Evolutionary conservation across 2,888 invertebrate genomes (phyloP), one percentile per base, ranked within the genome.

Genomic region (Perdita meconis): DNA sequence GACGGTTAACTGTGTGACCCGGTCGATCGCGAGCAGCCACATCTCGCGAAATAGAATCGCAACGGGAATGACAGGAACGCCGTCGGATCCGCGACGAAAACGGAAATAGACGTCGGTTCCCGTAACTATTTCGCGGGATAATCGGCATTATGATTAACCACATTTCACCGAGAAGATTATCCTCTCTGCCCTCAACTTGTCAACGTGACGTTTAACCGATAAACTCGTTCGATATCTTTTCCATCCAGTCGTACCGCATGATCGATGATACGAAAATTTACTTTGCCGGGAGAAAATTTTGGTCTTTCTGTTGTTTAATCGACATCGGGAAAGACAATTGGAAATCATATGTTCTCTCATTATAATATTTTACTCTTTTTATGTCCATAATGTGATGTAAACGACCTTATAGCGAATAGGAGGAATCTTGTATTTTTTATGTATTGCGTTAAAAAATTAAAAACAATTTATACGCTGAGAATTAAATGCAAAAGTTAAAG

Each of bases 1-100:
- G 74, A 70, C 81, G 83, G 64, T 88, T 89, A 89, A 86, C 85
- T 87, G 87, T 84, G 87, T 88, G 87, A 90, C 88, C 89, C 76
- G 86, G 85, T 89, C 87, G 85, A 89, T 87, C 85, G 47, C 47
- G 77, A 80, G 81, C 77, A 53, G 77, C 60, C 80, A 10, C 47
- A 68, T 77, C 73, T 86, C 85, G 83, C 84, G 47, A 89, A 90
- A 90, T 90, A 90, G 89, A 85, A 83, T 77, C 78, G 81, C 71
- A 61, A 60, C 67, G 73, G 71, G 79, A 81, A 77, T 82, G 83
- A 85, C 75, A 77, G 73, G 66, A 76, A 70, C 71, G 76, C 80
- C 47, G 83, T 84, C 77, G 73, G 83, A 68, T 81, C 19, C 69
- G 78, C 72, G 72, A 0, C 19, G 19, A 19, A 83, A 86, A 84